Base-by-base conservation (phyloP, 2,888 invertebrate species). In the Sphaerophoria rueppellii region DNA sequence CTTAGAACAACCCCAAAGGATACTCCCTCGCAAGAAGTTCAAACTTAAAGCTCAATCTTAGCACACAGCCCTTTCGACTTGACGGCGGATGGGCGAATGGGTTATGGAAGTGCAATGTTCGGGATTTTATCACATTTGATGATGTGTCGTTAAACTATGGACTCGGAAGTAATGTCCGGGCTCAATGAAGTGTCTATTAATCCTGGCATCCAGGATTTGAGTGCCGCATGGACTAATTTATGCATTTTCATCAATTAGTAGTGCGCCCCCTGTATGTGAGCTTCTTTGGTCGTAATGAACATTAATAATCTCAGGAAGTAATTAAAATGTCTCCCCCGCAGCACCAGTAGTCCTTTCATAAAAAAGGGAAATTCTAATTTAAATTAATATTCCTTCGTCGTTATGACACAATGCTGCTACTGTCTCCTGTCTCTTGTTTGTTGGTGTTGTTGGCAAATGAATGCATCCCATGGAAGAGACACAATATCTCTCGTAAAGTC, bases 1-100 rank as follows among this genome's bases (percentile, higher is more conserved):
- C 90, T 89, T 90, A 89, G 88, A 87, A 79, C 69, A 61, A 86
- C 48, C 67, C 77, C 37, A 70, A 72, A 43, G 7, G 9, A 43
- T 9, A 43, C 40, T 24, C 24, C 24, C 24, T 24, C 24, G 2
- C 24, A 24, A 24, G 24, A 24, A 24, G 24, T 24, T 24, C 24
- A 24, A 24, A 24, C 24, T 24, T 24, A 24, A 24, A 24, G 24
- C 24, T 24, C 24, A 24, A 24, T 24, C 24, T 24, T 24, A 24
- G 24, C 24, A 24, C 24, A 24, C 24, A 24, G 24, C 24, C 24
- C 24, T 24, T 24, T 24, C 24, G 24, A 24, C 24, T 24, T 24
- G 24, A 2, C n/a, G n/a, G n/a, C n/a, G n/a, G 24, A 2, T 2
- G 24, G 24, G 24, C 24, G 24, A 7, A 12, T 12, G 12, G 9